Conservation (phyloP, 1,140 invertebrate species). For the Lamellibrachia luymesi region DNA sequence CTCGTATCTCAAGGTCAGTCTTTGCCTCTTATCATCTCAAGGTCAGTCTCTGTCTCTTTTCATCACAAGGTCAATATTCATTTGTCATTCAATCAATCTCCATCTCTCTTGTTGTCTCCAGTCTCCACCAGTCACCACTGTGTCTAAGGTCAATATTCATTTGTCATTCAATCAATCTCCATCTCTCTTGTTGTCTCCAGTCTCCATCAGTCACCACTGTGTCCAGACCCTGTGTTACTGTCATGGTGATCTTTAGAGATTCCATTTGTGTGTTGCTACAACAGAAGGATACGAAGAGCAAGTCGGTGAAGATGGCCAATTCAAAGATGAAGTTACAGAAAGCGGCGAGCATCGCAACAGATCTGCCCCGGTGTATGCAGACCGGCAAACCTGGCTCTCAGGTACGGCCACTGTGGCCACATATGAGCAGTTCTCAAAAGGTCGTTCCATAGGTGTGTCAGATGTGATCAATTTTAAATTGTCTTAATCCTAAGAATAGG, state of each 20-base stretch:
- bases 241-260: neutral
- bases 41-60: neutral
- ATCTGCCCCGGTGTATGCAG: conserved; percentile 29
- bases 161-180: neutral
- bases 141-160: neutral
- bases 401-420: neutral
- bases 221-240: neutral
- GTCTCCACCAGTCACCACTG: no score
- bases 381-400: conserved; percentile 4
- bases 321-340: conserved; percentile 51
- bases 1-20: no score
- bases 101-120: neutral
- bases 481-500: no score
- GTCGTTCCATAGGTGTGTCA: no score
- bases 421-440: no score
- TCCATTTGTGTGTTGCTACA: neutral
- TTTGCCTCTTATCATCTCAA: neutral
- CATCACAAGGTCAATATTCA: neutral
- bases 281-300: conserved; percentile 35
- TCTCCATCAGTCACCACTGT: no score
- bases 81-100: neutral
- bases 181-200: neutral
- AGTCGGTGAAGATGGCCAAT: conserved; percentile 36
- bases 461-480: no score
- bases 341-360: conserved; percentile 46